Conservation (phyloP, 2,113 vertebrate genomes). For the Scopus umbretta region DNA sequence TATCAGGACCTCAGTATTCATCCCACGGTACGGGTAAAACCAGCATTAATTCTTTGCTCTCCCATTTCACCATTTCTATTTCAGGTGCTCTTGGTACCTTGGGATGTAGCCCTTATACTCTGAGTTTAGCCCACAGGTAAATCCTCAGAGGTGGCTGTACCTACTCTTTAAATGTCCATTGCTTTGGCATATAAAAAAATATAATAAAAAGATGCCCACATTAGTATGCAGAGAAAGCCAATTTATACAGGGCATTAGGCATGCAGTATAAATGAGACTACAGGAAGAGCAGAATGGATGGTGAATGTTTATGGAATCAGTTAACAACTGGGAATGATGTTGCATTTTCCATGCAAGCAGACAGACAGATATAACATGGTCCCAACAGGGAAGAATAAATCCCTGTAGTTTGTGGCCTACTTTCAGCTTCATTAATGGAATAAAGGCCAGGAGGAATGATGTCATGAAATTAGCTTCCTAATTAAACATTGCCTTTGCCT, state of each 20-base stretch:
- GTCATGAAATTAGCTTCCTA: slow-evolving; percentile 73
- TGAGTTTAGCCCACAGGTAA: not conserved
- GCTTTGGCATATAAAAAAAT: not conserved
- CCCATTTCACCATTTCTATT: not conserved
- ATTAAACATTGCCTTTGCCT: slow-evolving; percentile 69
- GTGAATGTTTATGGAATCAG: slow-evolving; percentile 56
- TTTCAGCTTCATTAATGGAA: slow-evolving; percentile 73
- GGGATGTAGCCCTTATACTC: not conserved
- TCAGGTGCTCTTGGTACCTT: not conserved
- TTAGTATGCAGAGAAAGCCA: slow-evolving; percentile 43
- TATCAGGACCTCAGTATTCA: not conserved
- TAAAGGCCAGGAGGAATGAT: slow-evolving; percentile 70
- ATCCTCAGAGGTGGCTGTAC: not conserved
- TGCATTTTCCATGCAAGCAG: slow-evolving; percentile 65
- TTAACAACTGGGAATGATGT: slow-evolving; percentile 65
- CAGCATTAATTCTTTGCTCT: slow-evolving; percentile 1
- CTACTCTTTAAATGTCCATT: not conserved
- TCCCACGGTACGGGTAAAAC: not conserved
- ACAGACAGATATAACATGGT: slow-evolving; percentile 59
- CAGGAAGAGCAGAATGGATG: slow-evolving; percentile 14
- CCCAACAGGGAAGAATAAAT: slow-evolving; percentile 59
- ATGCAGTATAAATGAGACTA: slow-evolving; percentile 58
- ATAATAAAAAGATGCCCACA: not conserved
- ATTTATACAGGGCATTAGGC: slow-evolving; percentile 57
- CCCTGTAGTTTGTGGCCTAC: slow-evolving; percentile 67